Conservation (phyloP, 2,797 vertebrate species). For the Lepidocolaptes lacrymiger region DNA sequence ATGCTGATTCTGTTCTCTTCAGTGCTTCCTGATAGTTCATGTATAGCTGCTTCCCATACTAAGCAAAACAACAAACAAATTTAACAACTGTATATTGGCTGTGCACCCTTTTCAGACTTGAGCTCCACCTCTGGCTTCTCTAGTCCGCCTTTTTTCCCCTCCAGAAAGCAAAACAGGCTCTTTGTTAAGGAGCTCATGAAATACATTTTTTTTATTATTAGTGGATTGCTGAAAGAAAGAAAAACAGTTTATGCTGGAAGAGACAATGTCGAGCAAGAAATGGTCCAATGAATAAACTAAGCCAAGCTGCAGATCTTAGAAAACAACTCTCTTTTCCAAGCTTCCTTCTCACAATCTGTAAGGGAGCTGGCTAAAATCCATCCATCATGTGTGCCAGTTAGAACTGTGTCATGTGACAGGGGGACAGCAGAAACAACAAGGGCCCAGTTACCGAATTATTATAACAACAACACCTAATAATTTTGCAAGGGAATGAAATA, state of each 20-base stretch:
- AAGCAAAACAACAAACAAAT: constrained; percentile 43
- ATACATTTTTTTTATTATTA: not conserved
- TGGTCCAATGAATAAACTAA: not conserved
- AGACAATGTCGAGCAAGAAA: not conserved
- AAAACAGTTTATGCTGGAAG: not conserved
- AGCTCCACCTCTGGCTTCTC: not conserved
- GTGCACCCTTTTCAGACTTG: not conserved
- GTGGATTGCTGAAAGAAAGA: not conserved
- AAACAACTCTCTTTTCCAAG: not conserved
- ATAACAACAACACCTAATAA: not conserved
- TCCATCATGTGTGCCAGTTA: not conserved
- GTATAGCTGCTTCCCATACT: constrained; percentile 97
- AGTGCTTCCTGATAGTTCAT: constrained; percentile 95
- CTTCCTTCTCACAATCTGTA: not conserved
- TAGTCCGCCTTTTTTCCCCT: not conserved
- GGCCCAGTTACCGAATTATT: not conserved
- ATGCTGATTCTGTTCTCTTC: constrained; percentile 94
- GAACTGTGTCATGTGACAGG: not conserved
- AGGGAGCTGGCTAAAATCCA: not conserved
- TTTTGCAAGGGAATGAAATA: not conserved
- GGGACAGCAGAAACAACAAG: not conserved
- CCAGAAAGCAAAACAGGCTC: not conserved
- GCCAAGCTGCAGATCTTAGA: not conserved
- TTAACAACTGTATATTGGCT: not conserved
- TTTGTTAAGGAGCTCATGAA: not conserved